Evolutionary conservation across 2,797 vertebrate genomes (phyloP), one percentile per base, ranked within the genome.

Genomic region (Spondyliosoma cantharus): DNA sequence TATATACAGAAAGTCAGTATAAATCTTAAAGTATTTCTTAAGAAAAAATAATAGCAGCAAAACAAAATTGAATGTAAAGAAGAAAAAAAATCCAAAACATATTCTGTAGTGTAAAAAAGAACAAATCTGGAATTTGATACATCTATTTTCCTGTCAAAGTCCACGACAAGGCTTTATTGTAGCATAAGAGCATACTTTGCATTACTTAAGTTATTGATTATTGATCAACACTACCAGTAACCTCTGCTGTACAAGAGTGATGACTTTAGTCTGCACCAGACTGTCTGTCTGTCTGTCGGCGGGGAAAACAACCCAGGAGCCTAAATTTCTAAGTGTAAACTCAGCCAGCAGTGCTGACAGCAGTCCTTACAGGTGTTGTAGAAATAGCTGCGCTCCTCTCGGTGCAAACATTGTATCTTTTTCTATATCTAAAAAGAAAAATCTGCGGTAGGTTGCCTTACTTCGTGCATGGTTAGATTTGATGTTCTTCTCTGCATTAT

Each of bases 391-490:
- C 92, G 85, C 87, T 86, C 82, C 67, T 88, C 68, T 82, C 17
- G 78, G 87, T 92, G 87, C 87, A 72, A 81, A 90, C 82, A 75
- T 77, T 84, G 82, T 92, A 84, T 87, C 78, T 91, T 92, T 92
- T 93, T 93, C 89, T 92, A 91, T 88, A 90, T 90, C 77, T 74
- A 58, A 86, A 85, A 77, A 78, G 72, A 64, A 80, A 45, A 56
- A 74, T 85, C 86, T 92, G 87, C 92, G 87, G 88, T 97, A 97
- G 96, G 96, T 95, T 96, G 96, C 96, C 96, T 97, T 96, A 95
- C 93, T 95, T 95, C 88, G 92, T 97, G 97, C 97, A 98, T 98
- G 97, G 91, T 94, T 97, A 96, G 94, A 95, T 95, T 94, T 93
- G 88, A 93, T 95, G 90, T 90, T 96, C 74, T 32, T 91, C 95